Percentiles rank a stretch among this genome's conserved stretches.
Conservation (phyloP, 2,888 invertebrate species). For the Therioaphis trifolii region DNA sequence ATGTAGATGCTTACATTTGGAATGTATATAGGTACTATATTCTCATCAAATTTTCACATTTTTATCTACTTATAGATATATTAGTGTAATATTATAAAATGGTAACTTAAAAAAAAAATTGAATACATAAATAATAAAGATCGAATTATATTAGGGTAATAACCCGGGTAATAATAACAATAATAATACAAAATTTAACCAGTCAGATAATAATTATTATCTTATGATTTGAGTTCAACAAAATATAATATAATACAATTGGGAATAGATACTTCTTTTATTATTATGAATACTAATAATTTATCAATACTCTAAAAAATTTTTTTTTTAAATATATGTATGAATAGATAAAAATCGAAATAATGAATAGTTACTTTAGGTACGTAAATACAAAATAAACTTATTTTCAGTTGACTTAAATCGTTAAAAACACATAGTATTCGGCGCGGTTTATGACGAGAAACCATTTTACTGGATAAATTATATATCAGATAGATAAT, state of each 20-base stretch:
- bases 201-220: neutral
- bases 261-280: neutral
- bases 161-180: constrained; percentile 7
- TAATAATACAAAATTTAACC: neutral
- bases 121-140: constrained; percentile 21
- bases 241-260: neutral
- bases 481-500: no score
- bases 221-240: neutral
- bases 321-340: no score
- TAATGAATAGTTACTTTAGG: neutral
- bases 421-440: no score
- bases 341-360: neutral
- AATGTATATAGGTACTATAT: constrained; percentile 20
- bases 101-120: constrained; percentile 36
- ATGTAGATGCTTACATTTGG: constrained; percentile 20
- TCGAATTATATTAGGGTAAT: constrained; percentile 10
- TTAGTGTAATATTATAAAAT: constrained; percentile 4
- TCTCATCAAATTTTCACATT: constrained; percentile 9
- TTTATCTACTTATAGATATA: neutral
- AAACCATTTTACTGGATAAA: no score
- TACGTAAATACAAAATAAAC: neutral
- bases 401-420: no score
- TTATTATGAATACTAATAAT: neutral
- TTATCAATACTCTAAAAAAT: neutral
- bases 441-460: no score